These are phyloP conservation scores for Lophochroa leadbeateri DNA, from an alignment of 2,113 vertebrate species.

Conservation along the genomic window DNA sequence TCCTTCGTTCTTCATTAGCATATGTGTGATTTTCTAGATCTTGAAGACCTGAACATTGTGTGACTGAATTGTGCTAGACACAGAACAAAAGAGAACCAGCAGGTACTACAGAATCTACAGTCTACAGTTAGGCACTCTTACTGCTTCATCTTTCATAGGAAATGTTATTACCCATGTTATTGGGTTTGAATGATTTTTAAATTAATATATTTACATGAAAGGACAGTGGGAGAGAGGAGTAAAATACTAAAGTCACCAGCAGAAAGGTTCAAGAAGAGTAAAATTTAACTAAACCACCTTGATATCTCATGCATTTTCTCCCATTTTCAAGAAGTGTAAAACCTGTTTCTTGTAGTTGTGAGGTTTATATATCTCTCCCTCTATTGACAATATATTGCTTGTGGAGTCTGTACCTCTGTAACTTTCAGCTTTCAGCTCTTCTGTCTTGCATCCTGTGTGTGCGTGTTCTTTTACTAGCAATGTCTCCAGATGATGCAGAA, in stretches of 20 bases:
- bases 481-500: constrained; percentile 16
- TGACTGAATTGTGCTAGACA: neutral
- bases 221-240: neutral
- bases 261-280: neutral
- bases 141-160: neutral
- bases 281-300: neutral
- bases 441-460: neutral
- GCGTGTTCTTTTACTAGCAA: neutral
- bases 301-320: neutral
- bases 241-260: neutral
- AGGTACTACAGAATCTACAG: neutral
- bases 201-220: neutral
- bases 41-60: neutral
- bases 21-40: neutral
- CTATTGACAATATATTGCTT: neutral
- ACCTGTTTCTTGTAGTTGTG: neutral
- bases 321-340: neutral
- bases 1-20: neutral
- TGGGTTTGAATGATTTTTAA: neutral
- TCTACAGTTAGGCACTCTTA: neutral
- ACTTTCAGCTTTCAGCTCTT: neutral
- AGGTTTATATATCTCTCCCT: neutral
- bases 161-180: neutral
- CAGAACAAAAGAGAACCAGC: neutral
- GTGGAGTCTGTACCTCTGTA: neutral